phyloP scores from a whole-genome alignment of 2,113 vertebrate genomes.

The Tupaia tana region DNA sequence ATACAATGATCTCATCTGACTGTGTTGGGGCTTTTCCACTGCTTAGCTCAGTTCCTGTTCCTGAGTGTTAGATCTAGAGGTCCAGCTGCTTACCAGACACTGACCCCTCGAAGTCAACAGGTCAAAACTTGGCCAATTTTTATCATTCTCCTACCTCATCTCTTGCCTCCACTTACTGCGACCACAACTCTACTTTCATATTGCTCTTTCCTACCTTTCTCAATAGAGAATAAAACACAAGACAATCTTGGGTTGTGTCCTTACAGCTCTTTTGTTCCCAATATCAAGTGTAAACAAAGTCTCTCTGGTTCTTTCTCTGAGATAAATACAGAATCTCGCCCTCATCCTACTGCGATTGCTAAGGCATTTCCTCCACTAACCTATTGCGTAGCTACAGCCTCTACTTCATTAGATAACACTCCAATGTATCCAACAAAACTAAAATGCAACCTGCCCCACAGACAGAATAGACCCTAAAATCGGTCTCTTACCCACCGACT shows the following conservation, averaged over 20 bases:
- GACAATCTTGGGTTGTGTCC: not conserved
- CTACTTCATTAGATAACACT: not conserved
- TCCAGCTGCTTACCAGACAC: not conserved
- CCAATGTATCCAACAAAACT: not conserved
- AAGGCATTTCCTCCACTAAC: not conserved
- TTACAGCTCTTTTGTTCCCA: not conserved
- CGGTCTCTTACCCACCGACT: not conserved
- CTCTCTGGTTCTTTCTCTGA: not conserved
- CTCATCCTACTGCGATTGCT: not conserved
- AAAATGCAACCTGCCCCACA: not conserved
- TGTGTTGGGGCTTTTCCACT: not conserved
- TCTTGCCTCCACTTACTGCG: not conserved
- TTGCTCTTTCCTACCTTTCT: not conserved
- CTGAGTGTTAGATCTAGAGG: not conserved
- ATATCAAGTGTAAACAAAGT: not conserved
- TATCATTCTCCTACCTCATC: not conserved
- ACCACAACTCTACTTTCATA: not conserved
- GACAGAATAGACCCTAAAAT: not conserved
- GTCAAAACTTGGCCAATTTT: not conserved
- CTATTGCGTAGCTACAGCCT: not conserved
- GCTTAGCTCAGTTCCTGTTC: not conserved
- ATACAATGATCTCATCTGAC: not conserved
- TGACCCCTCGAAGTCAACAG: not conserved
- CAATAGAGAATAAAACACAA: not conserved
- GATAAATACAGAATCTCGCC: not conserved